Conservation (phyloP, 2,888 invertebrate species). For the Ceraclea dissimilis region DNA sequence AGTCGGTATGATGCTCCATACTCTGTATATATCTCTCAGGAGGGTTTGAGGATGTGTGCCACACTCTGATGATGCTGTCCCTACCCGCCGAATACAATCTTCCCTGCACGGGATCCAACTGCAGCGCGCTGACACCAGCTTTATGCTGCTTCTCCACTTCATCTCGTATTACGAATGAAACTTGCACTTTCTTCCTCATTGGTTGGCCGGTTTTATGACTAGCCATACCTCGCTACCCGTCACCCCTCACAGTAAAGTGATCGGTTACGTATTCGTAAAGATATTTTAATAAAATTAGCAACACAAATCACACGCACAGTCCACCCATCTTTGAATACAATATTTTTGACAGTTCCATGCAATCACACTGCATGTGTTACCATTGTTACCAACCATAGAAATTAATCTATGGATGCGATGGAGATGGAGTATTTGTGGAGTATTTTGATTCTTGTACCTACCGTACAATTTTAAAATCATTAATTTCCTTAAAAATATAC, state of each 20-base stretch:
- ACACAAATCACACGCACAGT: neutral
- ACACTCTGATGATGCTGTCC: constrained; percentile 94
- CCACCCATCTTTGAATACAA: neutral
- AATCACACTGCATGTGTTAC: neutral
- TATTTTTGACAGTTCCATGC: neutral
- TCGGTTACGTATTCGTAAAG: neutral
- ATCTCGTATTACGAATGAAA: constrained; percentile 96
- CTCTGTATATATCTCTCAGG: constrained; percentile 62
- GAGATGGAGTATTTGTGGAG: too few relatives aligned
- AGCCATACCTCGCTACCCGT: constrained; percentile 32
- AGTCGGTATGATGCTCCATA: constrained; percentile 99
- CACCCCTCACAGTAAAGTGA: constrained; percentile 2
- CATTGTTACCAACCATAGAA: too few relatives aligned
- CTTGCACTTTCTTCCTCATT: constrained; percentile 55
- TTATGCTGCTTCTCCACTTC: constrained; percentile 90
- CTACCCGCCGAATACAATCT: constrained; percentile 93
- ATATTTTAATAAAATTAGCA: neutral
- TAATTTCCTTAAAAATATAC: too few relatives aligned
- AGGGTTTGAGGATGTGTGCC: constrained; percentile 59
- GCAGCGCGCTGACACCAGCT: constrained; percentile 93
- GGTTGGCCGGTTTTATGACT: constrained; percentile 41
- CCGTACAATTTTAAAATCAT: too few relatives aligned
- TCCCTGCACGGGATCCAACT: constrained; percentile 80
- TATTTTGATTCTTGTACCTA: too few relatives aligned
- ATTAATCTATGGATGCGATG: too few relatives aligned